Evolutionary conservation across 2,797 vertebrate species (phyloP), one percentile per base, ranked within the genome.

Genomic region (Etheostoma nigrum): DNA sequence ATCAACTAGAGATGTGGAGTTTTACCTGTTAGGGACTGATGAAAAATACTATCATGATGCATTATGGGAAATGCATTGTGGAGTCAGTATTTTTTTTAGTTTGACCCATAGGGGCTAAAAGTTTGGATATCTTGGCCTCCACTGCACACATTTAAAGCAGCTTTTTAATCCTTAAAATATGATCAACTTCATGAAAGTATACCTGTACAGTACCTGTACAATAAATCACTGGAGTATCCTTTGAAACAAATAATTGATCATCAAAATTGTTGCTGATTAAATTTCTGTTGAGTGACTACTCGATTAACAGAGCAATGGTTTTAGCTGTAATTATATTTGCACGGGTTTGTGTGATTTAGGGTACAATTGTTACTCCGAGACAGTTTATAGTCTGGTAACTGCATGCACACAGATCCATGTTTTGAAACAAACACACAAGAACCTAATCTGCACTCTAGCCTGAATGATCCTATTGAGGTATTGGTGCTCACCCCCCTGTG

Each of bases 381-480:
- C 1, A 18, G 16, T 23, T n/a, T 23, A 27, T 45, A 23, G 12
- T 45, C 12, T 6, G 16, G 40, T 65, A 51, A 55, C 25, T 44
- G 21, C 23, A 45, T 36, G 30, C 55, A 65, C 54, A 44, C 49
- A 51, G 1, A 49, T 33, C 18, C 33, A 30, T 55, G 51, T 69
- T 71, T 51, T 40, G 27, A 70, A 74, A 72, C 67, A 25, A 76
- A 73, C 53, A 78, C 36, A 40, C 33, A 47, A 45, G 18, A 54
- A 49, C 2, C 49, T 44, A 2, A 16, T 47, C 66, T 65, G 47
- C 30, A 11, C 59, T 67, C 6, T n/a, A 16, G 14, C 12, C 40
- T 81, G 65, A 85, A 75, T 36, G 61, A 67, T 73, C 49, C 64
- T 27, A 47, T 66, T 72, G 74, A 75, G n/a, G 44, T 60, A 54